These are phyloP conservation scores for Paracentrotus lividus DNA, from an alignment of 53 echinoderm and acorn worm genomes.

Conservation along the genomic window DNA sequence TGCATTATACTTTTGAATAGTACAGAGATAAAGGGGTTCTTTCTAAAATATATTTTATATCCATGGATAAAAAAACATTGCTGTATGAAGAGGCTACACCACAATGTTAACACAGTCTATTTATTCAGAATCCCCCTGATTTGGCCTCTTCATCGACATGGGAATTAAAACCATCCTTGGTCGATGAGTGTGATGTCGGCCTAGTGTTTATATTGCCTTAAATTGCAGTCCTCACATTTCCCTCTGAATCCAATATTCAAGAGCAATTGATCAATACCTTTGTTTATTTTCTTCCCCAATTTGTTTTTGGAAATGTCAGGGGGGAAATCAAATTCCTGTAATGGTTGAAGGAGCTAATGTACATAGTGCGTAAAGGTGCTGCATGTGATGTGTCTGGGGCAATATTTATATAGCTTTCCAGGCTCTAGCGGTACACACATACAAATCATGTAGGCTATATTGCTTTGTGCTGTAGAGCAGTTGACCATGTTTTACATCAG, in stretches of 20 bases:
- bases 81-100: background rate
- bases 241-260: background rate
- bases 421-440: background rate
- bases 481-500: background rate
- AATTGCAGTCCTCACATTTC: background rate
- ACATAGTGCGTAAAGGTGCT: background rate
- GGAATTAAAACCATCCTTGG: constrained; percentile 6
- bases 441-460: background rate
- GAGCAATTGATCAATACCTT: background rate
- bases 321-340: background rate
- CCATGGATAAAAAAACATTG: background rate
- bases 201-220: constrained; percentile 1
- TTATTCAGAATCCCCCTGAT: constrained; percentile 18
- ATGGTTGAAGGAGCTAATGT: background rate
- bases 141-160: background rate
- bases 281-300: background rate
- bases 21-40: background rate
- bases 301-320: constrained; percentile 8
- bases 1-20: background rate
- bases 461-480: background rate
- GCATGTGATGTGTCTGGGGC: background rate
- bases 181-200: background rate
- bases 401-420: background rate
- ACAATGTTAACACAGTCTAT: background rate
- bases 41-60: background rate